A percentile compares a stretch with the other conserved stretches of the same genome.
Conservation (phyloP, 2,113 vertebrate species). For the Neotoma lepida region DNA sequence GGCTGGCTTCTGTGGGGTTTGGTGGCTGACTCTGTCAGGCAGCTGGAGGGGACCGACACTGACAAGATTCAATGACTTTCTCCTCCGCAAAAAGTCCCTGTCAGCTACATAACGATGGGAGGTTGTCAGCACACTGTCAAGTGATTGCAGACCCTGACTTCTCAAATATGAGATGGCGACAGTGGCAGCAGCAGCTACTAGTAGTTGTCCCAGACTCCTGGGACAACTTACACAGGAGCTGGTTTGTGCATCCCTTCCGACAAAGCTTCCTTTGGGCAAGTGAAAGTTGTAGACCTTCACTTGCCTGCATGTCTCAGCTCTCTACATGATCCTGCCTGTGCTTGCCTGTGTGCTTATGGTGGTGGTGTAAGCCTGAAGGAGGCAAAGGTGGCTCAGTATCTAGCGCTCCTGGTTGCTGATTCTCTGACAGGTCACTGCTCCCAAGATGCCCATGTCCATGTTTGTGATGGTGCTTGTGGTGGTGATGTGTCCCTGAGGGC, state of each 20-base stretch:
- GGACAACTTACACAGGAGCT: constrained; percentile 88
- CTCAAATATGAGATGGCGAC: constrained; percentile 91
- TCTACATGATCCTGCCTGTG: constrained; percentile 58
- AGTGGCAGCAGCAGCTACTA: constrained; percentile 96
- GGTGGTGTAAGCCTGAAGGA: neutral
- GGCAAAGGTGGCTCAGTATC: accelerated
- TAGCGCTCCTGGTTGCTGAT: constrained; percentile 11
- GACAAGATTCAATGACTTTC: constrained; percentile 93
- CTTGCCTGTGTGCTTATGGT: constrained; percentile 22
- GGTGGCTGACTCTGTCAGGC: constrained; percentile 88
- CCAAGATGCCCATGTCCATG: neutral
- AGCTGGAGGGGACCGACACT: constrained; percentile 90
- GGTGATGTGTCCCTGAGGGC: neutral
- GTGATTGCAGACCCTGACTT: constrained; percentile 84
- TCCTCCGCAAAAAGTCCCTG: constrained; percentile 85
- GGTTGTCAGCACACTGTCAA: constrained; percentile 92
- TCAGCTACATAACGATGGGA: constrained; percentile 95
- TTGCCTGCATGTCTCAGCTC: constrained; percentile 71
- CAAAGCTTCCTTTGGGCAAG: constrained; percentile 80
- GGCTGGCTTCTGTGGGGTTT: constrained; percentile 74
- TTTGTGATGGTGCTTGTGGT: neutral
- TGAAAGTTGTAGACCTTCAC: constrained; percentile 62
- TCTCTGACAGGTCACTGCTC: constrained; percentile 16
- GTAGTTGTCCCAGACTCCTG: constrained; percentile 79
- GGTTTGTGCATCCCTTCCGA: constrained; percentile 86